Evolutionary conservation across 2,888 invertebrate species (phyloP).

Genomic region (Tipula lateralis): DNA sequence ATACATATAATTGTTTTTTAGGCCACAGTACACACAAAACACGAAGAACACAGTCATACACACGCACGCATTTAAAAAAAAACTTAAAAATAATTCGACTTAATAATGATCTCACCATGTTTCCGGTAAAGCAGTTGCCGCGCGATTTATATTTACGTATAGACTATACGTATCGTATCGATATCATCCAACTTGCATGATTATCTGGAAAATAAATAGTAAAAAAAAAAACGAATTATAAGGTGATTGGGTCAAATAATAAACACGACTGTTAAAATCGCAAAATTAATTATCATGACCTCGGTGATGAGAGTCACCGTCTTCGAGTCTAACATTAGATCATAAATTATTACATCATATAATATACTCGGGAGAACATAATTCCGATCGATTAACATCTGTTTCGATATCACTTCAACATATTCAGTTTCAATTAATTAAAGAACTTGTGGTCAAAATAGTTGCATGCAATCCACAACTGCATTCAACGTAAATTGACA

Average conservation of each 20-base stretch:
- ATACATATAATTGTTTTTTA: not conserved
- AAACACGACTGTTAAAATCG: not conserved
- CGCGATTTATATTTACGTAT: not conserved
- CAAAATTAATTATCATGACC: not conserved
- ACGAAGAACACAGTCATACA: not conserved
- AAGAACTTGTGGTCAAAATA: not conserved
- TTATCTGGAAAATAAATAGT: not conserved
- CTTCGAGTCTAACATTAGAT: not conserved
- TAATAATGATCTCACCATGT: conserved; percentile 2
- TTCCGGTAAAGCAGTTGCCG: not conserved
- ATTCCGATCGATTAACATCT: not conserved
- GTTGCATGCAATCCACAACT: not conserved
- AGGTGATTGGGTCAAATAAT: not conserved
- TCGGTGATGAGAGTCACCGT: too few species aligned
- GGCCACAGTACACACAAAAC: not conserved
- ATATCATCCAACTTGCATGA: not conserved
- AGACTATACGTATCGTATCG: not conserved
- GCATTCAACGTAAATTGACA: not conserved
- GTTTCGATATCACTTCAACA: not conserved
- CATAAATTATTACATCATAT: not conserved
- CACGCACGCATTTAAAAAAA: not conserved
- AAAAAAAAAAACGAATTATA: not conserved
- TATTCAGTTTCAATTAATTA: not conserved
- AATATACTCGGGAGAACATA: not conserved
- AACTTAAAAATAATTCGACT: not conserved